Percentiles rank a stretch among this genome's conserved stretches.
Evolutionary conservation across 2,113 vertebrate genomes (phyloP).

Genomic region (Oncorhynchus clarkii): DNA sequence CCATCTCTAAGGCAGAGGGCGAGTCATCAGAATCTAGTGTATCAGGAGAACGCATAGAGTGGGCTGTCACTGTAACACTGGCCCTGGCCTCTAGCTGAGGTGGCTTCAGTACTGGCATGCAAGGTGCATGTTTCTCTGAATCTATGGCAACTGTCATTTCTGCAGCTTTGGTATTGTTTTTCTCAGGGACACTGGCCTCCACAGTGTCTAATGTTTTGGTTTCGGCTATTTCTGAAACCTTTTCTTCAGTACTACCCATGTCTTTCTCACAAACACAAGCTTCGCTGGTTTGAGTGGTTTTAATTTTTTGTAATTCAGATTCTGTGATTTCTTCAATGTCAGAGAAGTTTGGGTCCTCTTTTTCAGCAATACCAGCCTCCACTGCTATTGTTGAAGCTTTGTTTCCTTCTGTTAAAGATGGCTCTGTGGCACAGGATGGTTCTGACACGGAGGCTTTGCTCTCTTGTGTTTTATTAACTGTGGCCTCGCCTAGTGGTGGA

Average conservation of each 20-base stretch:
- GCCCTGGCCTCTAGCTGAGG: constrained; percentile 61
- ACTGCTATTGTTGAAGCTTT: constrained; percentile 6
- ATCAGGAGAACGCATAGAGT: constrained; percentile 67
- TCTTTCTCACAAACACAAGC: constrained; percentile 25
- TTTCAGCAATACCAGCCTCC: constrained; percentile 12
- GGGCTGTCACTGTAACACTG: constrained; percentile 56
- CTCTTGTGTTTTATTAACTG: constrained; percentile 46
- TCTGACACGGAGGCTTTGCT: constrained; percentile 30
- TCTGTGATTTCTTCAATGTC: constrained; percentile 6
- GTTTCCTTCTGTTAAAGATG: constrained; percentile 14
- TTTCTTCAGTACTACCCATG: constrained; percentile 24
- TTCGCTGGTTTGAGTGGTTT: constrained; percentile 14
- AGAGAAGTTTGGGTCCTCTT: constrained; percentile 6
- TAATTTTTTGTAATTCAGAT: neutral
- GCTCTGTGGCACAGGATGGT: neutral
- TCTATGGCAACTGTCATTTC: constrained; percentile 32
- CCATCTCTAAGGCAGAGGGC: constrained; percentile 77
- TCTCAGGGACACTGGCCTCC: constrained; percentile 16
- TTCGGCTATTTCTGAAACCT: constrained; percentile 32
- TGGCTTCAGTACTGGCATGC: constrained; percentile 58
- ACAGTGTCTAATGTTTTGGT: constrained; percentile 15
- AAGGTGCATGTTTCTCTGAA: constrained; percentile 61
- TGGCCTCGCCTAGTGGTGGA: constrained; percentile 60
- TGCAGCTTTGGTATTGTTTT: constrained; percentile 27
- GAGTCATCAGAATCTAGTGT: constrained; percentile 75